Percentiles rank a stretch among this genome's conserved stretches.
These are phyloP conservation scores for Ennomos fuscantarius DNA, from an alignment of 2,888 invertebrate genomes.

Conservation along the genomic window DNA sequence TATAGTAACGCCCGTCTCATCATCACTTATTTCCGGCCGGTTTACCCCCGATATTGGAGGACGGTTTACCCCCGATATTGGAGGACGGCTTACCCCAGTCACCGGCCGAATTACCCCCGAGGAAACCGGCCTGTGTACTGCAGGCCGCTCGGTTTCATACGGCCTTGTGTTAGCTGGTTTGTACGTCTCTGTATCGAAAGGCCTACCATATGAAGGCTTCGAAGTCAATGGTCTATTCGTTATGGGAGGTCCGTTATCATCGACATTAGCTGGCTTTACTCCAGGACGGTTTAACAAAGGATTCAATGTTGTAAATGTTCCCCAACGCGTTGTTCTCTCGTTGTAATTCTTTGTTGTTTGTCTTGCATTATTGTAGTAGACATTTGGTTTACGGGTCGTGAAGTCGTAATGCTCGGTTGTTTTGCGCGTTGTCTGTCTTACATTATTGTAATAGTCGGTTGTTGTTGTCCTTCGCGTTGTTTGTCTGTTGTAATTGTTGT, in stretches of 20 bases:
- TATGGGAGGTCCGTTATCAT: conserved; percentile 62
- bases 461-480: conserved; percentile 18
- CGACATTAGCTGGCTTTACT: conserved; percentile 59
- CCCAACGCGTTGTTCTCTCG: conserved; percentile 17
- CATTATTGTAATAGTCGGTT: conserved; percentile 4
- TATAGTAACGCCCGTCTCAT: conserved; percentile 50
- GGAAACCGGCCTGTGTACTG: not conserved
- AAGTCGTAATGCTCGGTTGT: not conserved
- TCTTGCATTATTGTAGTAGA: conserved; percentile 7
- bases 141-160: conserved; percentile 13
- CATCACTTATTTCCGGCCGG: not conserved
- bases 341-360: conserved; percentile 9
- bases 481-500: conserved; percentile 9
- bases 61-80: not conserved
- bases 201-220: conserved; percentile 34
- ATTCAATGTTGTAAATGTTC: conserved; percentile 37
- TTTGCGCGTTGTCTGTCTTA: conserved; percentile 8
- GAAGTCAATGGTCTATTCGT: conserved; percentile 61
- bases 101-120: conserved; percentile 4
- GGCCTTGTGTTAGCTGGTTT: conserved; percentile 18
- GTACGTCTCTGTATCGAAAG: conserved; percentile 37
- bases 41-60: not conserved
- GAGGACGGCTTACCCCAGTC: not conserved
- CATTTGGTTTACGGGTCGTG: not conserved
- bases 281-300: conserved; percentile 57